phyloP scores from a whole-genome alignment of 2,888 invertebrate genomes.

The Alentia gelatinosa region DNA sequence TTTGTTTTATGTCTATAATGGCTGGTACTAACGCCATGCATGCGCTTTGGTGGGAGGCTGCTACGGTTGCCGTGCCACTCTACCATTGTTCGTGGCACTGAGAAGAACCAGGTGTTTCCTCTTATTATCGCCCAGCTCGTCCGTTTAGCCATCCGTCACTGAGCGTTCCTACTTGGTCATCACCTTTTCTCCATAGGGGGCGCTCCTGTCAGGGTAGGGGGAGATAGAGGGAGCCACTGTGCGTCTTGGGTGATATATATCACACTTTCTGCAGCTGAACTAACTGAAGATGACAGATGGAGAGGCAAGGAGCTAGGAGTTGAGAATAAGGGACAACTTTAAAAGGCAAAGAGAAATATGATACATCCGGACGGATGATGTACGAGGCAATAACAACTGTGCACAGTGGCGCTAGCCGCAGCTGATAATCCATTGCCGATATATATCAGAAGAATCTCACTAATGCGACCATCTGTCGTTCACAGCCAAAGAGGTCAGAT shows the following conservation, averaged over 20 bases:
- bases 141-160: not conserved
- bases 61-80: not conserved
- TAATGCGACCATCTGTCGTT: too few relatives aligned
- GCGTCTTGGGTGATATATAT: not conserved
- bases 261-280: not conserved
- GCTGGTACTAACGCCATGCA: not conserved
- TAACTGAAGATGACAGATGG: not conserved
- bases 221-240: not conserved
- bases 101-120: constrained; percentile 6
- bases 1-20: not conserved
- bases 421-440: too few relatives aligned
- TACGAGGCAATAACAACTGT: too few relatives aligned
- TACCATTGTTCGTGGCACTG: not conserved
- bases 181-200: not conserved
- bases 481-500: too few relatives aligned
- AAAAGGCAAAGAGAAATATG: too few relatives aligned
- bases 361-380: too few relatives aligned
- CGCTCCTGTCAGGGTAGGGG: too few relatives aligned
- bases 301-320: too few relatives aligned
- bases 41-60: not conserved
- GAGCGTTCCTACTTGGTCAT: not conserved
- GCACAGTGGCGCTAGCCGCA: too few relatives aligned
- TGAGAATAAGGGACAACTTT: too few relatives aligned
- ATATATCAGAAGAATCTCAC: too few relatives aligned
- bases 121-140: not conserved